Percentiles rank a stretch among this genome's conserved stretches.
Conservation (phyloP, 2,888 invertebrate genomes). For the Sinopyrophorus schimmeli region DNA sequence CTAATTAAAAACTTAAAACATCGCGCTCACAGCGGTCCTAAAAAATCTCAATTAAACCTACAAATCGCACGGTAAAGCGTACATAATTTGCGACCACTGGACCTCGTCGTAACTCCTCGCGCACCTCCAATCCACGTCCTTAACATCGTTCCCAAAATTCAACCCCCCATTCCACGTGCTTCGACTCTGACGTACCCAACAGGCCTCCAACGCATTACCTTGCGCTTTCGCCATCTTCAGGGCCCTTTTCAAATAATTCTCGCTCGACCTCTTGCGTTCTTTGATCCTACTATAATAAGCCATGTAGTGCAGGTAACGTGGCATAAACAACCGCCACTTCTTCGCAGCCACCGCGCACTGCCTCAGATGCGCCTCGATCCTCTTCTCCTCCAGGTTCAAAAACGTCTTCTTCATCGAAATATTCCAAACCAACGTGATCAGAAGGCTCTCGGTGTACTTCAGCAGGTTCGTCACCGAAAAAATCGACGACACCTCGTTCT, state of each 20-base stretch:
- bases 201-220: slow-evolving; percentile 38
- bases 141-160: slow-evolving; percentile 29
- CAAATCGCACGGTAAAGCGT: slow-evolving; percentile 35
- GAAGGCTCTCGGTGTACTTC: slow-evolving; percentile 35
- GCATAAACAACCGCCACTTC: slow-evolving; percentile 37
- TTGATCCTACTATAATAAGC: slow-evolving; percentile 38
- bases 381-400: slow-evolving; percentile 23
- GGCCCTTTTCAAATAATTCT: slow-evolving; percentile 33
- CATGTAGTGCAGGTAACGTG: slow-evolving; percentile 37
- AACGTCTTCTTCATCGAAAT: slow-evolving; percentile 26
- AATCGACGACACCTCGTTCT: slow-evolving; percentile 17
- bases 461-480: slow-evolving; percentile 32
- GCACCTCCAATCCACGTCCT: slow-evolving; percentile 36
- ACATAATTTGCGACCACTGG: slow-evolving; percentile 42
- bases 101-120: slow-evolving; percentile 34
- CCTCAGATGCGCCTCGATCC: slow-evolving; percentile 24
- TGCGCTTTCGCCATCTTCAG: slow-evolving; percentile 28
- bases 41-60: too few relatives aligned
- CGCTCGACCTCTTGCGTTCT: slow-evolving; percentile 12
- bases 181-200: slow-evolving; percentile 37
- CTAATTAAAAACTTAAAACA: too few relatives aligned
- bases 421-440: slow-evolving; percentile 33
- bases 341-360: slow-evolving; percentile 27
- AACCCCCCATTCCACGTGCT: slow-evolving; percentile 39
- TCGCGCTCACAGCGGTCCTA: too few relatives aligned